Base-by-base conservation (phyloP, 1,140 invertebrate genomes). In the Sinella curviseta region DNA sequence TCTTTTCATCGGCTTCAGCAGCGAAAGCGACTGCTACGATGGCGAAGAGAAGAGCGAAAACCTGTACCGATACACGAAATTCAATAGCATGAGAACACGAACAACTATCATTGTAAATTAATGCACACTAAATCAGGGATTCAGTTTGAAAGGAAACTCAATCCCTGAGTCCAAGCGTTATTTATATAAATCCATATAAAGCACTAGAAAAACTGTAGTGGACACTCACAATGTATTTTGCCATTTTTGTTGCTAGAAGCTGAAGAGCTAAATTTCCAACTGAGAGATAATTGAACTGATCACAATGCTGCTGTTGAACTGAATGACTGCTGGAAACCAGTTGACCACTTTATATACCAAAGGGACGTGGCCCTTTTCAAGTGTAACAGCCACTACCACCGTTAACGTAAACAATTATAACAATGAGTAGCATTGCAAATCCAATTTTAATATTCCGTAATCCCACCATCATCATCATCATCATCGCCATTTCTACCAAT, bases 1-100 rank as follows among this genome's bases (percentile, higher is more conserved):
- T 82, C 78, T 82, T 82, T 73, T 80, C 39, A 33, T 77, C 78
- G 17, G 78, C 81, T 48, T 78, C 80, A 48, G 75, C 81, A 24
- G 81, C 81, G 24, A 78, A 80, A 76, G 78, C 81, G 57, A 82
- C 24, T 48, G 78, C 78, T 48, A 80, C 55, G 65, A 75, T 16
- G 36, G 39, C 74, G 34, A 75, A 30, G 74, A 54, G 74, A 48
- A 54, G 34, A 75, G 74, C 35, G 39, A 54, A 54, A 16, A 75
- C n/a, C 74, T 48, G 30, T 8, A n/a, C n/a, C n/a, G n/a, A n/a
- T n/a, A n/a, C n/a, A n/a, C n/a, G n/a, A n/a, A n/a, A n/a, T n/a
- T n/a, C n/a, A 74, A 36, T 8, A 74, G 17, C 14, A 74, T 33
- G 31, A 4, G 17, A 2, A 74, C 4, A 30, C 60, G 4, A 24